Percentiles rank a stretch among this genome's conserved stretches.
phyloP scores from a whole-genome alignment of 2,797 vertebrate genomes.

The Florisuga fusca region DNA sequence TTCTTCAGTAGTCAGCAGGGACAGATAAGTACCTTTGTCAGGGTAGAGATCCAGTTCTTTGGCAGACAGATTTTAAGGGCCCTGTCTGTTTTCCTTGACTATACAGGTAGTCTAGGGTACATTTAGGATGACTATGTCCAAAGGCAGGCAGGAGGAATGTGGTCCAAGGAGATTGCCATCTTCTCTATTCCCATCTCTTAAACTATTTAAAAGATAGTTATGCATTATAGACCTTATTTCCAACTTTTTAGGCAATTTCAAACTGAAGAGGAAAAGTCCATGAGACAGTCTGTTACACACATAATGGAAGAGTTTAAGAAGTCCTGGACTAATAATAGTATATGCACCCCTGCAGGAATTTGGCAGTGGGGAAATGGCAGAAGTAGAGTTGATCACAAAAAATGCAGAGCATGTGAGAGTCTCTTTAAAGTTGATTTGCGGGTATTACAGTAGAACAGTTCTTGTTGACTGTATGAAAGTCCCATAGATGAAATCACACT shows the following conservation, averaged over 20 bases:
- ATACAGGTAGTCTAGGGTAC: not conserved
- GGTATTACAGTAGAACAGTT: not conserved
- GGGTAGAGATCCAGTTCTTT: not conserved
- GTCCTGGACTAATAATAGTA: not conserved
- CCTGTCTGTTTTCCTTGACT: not conserved
- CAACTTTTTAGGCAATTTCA: constrained; percentile 6
- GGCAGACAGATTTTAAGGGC: not conserved
- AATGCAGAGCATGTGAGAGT: not conserved
- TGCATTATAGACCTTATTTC: not conserved
- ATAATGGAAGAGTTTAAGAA: not conserved
- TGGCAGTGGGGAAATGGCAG: not conserved
- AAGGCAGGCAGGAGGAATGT: not conserved
- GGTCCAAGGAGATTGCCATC: not conserved
- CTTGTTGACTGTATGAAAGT: not conserved
- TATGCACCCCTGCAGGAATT: not conserved
- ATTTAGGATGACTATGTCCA: not conserved
- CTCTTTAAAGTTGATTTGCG: not conserved
- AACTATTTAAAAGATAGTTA: not conserved
- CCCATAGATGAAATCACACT: not conserved
- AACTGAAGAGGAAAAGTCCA: not conserved
- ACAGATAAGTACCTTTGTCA: not conserved
- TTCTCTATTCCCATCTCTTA: not conserved
- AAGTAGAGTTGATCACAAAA: not conserved
- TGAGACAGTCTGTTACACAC: not conserved
- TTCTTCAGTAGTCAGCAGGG: not conserved